Base-by-base conservation (phyloP, 2,888 invertebrate species). In the Ormia ochracea region DNA sequence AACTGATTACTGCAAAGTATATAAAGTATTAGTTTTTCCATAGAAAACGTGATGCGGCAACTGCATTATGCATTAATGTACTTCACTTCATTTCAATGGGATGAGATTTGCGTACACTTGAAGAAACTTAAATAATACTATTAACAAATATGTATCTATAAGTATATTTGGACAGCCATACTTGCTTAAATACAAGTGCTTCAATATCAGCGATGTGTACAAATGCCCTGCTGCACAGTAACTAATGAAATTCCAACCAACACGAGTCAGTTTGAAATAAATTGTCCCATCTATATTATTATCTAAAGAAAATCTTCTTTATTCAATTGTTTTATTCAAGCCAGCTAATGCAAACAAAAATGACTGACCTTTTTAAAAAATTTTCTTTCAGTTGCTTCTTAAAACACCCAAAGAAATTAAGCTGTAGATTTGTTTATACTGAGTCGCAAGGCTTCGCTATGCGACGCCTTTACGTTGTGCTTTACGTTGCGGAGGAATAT, bases 271-370 rank as follows among this genome's bases (percentile, higher is more conserved):
- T 23, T 17, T 41, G 31, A 31, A 73, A 43, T 1, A 63, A 63
- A 36, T 33, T 63, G 33, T 36, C 56, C 56, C 21, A 21, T 68
- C 73, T 52, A 45, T 12, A 9, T 17, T 50, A 52, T 45, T 28
- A 31, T 75, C 65, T 48, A 17, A 45, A 50, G 54, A 75, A 72
- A 48, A 50, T 59, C 17, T 50, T 59, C 38, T 59, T 56, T 68
- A 50, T 74, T 58, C 61, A 78, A 63, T 74, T 74, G 63, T 41
- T 61, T 69, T 56, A 78, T 68, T 68, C 63, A 74, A 70, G 23
- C 70, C 38, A 56, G 54, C 73, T 41, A 70, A 61, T 65, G 54
- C 33, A 73, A 69, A 73, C 76, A 36, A 43, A 52, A 77, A 59
- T 77, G 65, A 74, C 43, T 26, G 26, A 33, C 33, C 23, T 43